A percentile compares a stretch with the other conserved stretches of the same genome.
phyloP scores from a whole-genome alignment of 2,113 vertebrate species.

The Psilopsiagon aymara region DNA sequence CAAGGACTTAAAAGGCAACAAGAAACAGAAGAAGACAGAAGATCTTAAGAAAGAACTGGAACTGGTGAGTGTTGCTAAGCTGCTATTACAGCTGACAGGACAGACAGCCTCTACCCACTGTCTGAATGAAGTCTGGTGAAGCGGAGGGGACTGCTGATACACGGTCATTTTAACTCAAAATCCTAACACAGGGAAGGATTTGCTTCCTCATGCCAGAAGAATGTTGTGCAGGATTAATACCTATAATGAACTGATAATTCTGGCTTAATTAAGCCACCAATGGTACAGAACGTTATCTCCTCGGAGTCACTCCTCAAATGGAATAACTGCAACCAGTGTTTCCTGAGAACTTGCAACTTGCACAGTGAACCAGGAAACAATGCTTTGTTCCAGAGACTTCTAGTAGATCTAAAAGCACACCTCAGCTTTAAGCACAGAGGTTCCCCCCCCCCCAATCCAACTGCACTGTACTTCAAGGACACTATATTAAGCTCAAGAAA shows the following conservation, averaged over 20 bases:
- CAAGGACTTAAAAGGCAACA: slow-evolving; percentile 60
- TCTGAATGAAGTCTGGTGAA: not conserved
- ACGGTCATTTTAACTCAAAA: not conserved
- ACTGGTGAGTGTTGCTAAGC: slow-evolving; percentile 75
- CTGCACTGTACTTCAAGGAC: not conserved
- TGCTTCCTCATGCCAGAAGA: not conserved
- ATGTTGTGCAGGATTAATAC: not conserved
- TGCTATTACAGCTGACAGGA: not conserved
- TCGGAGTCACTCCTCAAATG: not conserved
- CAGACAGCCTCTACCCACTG: not conserved
- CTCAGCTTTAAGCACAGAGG: not conserved
- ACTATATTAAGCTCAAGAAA: not conserved
- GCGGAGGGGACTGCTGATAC: not conserved
- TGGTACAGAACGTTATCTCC: not conserved
- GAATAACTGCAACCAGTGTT: not conserved
- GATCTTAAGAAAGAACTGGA: slow-evolving; percentile 73
- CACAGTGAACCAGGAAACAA: not conserved
- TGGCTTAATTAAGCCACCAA: not conserved
- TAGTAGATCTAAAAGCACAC: not conserved
- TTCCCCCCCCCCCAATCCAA: not conserved
- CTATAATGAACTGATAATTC: not conserved
- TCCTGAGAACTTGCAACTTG: not conserved
- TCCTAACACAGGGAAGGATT: not conserved
- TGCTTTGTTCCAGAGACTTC: not conserved
- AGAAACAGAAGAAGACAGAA: slow-evolving; percentile 52